These are phyloP conservation scores for Lerista edwardsae DNA, from an alignment of 2,797 vertebrate genomes.

Conservation along the genomic window DNA sequence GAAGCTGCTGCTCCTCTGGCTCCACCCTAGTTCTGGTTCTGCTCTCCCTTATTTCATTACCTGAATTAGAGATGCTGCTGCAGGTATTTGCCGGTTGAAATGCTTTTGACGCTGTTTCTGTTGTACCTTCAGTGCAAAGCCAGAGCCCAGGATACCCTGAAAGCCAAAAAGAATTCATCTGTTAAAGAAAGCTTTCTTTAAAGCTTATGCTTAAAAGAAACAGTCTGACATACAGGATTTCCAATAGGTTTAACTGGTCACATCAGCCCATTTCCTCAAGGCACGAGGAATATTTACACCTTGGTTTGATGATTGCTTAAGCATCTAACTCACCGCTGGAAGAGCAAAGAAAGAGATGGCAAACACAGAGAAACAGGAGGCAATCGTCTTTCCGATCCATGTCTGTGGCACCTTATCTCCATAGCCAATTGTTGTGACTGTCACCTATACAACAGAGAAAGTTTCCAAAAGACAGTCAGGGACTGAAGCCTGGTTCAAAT, in stretches of 20 bases:
- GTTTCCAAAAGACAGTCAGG: neutral
- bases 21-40: too few relatives aligned
- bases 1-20: too few relatives aligned
- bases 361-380: conserved; percentile 92
- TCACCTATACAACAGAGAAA: conserved; percentile 79
- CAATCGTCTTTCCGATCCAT: conserved; percentile 93
- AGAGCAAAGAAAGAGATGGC: conserved; percentile 93
- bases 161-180: conserved; percentile 4
- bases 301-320: fast-evolving
- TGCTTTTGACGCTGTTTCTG: conserved; percentile 85
- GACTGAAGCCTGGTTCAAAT: neutral
- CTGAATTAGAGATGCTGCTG: conserved; percentile 80
- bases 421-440: conserved; percentile 90
- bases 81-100: conserved; percentile 83
- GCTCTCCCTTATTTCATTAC: conserved; percentile 46
- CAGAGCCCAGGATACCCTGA: conserved; percentile 83
- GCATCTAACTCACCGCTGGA: conserved; percentile 83
- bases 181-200: neutral
- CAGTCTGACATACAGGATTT: neutral
- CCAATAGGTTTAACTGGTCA: neutral
- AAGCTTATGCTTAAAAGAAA: neutral
- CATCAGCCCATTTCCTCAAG: neutral
- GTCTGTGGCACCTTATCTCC: conserved; percentile 93
- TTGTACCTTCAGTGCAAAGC: conserved; percentile 84
- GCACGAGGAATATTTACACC: neutral